Base-by-base conservation (phyloP, 1,140 invertebrate species). In the Octopus sinensis region DNA sequence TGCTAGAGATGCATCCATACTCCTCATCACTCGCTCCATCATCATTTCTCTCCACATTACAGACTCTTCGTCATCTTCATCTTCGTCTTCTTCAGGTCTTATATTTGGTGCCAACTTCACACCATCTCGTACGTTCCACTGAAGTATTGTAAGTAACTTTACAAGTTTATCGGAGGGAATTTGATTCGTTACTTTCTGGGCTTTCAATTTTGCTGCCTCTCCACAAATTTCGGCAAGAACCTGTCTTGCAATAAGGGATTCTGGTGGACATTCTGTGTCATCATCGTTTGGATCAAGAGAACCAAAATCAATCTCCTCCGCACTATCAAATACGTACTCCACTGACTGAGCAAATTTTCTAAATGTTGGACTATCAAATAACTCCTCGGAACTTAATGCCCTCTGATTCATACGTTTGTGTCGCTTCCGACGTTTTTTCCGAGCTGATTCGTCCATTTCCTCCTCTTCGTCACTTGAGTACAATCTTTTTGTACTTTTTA, bases 131-230 rank as follows among this genome's bases (percentile, higher is more conserved):
- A 98, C 96, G 90, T 97, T 98, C 88, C 96, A 95, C 89, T 98
- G 96, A 78, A 98, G 91, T 83, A 98, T 94, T 84, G 94, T 96
- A 73, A 98, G 90, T 54, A 98, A 90, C 86, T 96, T 94, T 6
- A 97, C 94, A 43, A 97, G 91, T 86, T 95, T 94, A 84, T 98
- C 97, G 56, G 94, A 92, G 6, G 97, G 96, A 86, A 99, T 95
- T 86, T 90, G 88, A 81, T 90, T 90, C 71, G 89, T 84, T 73
- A 91, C 91, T 81, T 90, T 89, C 84, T 91, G 90, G 7, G 89
- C 84, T 86, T 99, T 99, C 75, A 99, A 91, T 91, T 99, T 99
- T n/a, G 97, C 97, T 43, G 97, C 95, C 92, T 99, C 98, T 80
- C 94, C 94, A 88, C 95, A 96, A 77, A 99, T 91, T 85, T 97